Conservation (phyloP, 23 tunicate genomes). For the Botrylloides violaceus region DNA sequence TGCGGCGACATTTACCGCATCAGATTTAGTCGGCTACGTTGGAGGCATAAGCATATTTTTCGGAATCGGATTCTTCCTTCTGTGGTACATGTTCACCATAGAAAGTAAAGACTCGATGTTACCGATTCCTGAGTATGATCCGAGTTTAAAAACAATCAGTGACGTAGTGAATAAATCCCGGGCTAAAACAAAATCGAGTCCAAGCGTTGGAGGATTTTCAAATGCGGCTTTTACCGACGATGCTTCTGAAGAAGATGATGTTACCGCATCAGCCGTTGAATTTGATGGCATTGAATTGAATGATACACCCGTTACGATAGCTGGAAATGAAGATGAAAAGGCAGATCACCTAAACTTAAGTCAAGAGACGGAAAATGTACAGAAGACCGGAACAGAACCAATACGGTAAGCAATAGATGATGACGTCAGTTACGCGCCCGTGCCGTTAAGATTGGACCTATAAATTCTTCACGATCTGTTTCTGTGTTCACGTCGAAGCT, state of each 20-base stretch:
- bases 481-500: no score
- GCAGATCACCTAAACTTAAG: no score
- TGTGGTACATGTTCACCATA: slow-evolving; percentile 80
- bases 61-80: slow-evolving; percentile 51
- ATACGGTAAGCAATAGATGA: no score
- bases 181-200: neutral
- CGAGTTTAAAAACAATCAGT: slow-evolving; percentile 4
- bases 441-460: no score
- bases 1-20: slow-evolving; percentile 18
- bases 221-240: neutral
- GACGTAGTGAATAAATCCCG: slow-evolving; percentile 16
- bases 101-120: slow-evolving; percentile 1
- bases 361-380: no score
- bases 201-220: neutral
- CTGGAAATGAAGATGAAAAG: no score
- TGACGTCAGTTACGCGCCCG: no score
- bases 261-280: neutral
- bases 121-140: slow-evolving; percentile 6
- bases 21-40: slow-evolving; percentile 65
- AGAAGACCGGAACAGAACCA: no score
- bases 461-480: no score
- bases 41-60: slow-evolving; percentile 58
- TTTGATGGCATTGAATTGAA: neutral
- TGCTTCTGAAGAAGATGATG: neutral
- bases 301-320: no score